Conservation (phyloP, 2,113 vertebrate species). For the Pomatostomus ruficeps region DNA sequence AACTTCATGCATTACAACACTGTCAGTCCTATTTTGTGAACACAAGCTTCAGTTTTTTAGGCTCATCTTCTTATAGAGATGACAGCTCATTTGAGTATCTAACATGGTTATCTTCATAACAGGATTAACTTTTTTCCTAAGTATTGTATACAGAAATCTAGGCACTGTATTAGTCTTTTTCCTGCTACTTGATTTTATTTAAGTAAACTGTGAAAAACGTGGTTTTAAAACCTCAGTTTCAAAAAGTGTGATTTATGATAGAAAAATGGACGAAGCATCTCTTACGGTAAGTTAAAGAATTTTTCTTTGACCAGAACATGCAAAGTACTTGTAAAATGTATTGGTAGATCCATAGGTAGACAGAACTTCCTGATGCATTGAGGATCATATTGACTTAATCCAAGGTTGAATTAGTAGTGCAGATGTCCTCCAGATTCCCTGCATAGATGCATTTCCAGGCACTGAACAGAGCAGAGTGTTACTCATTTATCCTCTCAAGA, state of each 20-base stretch:
- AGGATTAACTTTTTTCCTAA: not conserved
- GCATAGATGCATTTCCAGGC: not conserved
- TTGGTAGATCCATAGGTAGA: not conserved
- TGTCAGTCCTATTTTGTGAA: not conserved
- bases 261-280: not conserved
- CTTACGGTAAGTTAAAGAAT: not conserved
- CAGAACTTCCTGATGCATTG: not conserved
- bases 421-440: not conserved
- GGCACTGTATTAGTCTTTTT: not conserved
- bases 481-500: not conserved
- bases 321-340: not conserved
- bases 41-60: not conserved
- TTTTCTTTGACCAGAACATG: not conserved
- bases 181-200: not conserved
- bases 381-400: not conserved
- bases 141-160: not conserved
- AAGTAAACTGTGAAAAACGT: not conserved
- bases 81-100: not conserved
- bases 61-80: not conserved
- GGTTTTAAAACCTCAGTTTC: not conserved
- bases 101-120: not conserved
- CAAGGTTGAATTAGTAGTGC: not conserved
- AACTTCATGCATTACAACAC: not conserved
- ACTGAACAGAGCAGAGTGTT: not conserved
- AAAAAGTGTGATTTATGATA: accelerated